phyloP scores from a whole-genome alignment of 2,113 vertebrate species.

The Tor tambroides region DNA sequence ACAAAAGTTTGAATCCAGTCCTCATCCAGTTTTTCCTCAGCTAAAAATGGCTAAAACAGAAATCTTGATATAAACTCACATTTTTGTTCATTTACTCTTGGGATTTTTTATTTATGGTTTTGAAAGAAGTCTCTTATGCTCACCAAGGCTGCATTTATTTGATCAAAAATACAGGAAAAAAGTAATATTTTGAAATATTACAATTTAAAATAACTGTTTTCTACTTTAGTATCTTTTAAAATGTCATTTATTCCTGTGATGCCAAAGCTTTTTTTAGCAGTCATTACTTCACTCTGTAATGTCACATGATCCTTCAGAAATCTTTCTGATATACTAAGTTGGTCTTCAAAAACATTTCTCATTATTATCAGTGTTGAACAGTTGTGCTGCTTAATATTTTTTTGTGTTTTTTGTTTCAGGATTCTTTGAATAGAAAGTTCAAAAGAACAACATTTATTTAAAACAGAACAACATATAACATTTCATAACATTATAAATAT shows the following conservation, averaged over 20 bases:
- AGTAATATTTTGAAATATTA: background rate
- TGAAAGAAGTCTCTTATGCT: background rate
- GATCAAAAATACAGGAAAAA: background rate
- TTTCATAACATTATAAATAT: background rate
- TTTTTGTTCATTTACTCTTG: background rate
- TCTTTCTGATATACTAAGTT: too few relatives aligned
- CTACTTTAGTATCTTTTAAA: background rate
- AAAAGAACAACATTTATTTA: too few relatives aligned
- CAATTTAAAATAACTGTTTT: background rate
- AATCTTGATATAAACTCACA: background rate
- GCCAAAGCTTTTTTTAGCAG: background rate
- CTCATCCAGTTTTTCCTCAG: background rate
- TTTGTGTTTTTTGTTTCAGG: background rate
- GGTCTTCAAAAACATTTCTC: background rate
- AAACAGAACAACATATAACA: background rate
- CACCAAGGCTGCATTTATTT: background rate
- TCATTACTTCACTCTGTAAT: background rate
- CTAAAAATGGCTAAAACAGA: background rate
- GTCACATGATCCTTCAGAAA: too few relatives aligned
- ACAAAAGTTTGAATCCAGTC: background rate
- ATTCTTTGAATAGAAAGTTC: background rate
- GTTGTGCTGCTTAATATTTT: background rate
- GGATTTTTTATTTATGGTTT: background rate
- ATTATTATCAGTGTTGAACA: background rate
- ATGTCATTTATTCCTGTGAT: background rate